These are phyloP conservation scores for Aethes cnicana DNA, from an alignment of 2,888 invertebrate species.

Conservation along the genomic window DNA sequence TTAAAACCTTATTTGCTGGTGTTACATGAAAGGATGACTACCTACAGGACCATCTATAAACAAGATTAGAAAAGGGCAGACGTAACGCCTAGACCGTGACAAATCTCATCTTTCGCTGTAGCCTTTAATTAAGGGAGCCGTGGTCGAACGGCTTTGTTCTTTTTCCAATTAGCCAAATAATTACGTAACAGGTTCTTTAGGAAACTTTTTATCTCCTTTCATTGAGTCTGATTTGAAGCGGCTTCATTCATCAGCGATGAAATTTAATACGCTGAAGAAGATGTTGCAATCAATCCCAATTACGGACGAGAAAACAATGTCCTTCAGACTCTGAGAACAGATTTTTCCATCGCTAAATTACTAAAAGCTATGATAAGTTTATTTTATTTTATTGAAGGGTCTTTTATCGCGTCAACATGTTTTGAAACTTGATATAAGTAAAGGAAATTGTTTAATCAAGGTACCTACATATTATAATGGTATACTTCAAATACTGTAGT, in stretches of 20 bases:
- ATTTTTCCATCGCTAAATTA: slow-evolving; percentile 2
- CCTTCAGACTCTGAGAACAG: neutral
- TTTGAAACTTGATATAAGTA: neutral
- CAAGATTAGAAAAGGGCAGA: neutral
- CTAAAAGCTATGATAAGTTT: slow-evolving; percentile 3
- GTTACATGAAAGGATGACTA: too few relatives aligned
- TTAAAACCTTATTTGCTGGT: too few relatives aligned
- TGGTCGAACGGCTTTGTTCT: neutral
- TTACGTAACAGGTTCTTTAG: neutral
- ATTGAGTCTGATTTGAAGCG: neutral
- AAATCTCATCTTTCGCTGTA: slow-evolving; percentile 4
- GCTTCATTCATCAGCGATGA: slow-evolving; percentile 21
- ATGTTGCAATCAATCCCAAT: slow-evolving; percentile 14
- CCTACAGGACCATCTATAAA: too few relatives aligned
- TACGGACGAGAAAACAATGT: slow-evolving; percentile 4
- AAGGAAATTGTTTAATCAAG: neutral
- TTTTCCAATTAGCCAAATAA: neutral
- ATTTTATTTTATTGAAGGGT: slow-evolving; percentile 10
- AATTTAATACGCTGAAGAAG: slow-evolving; percentile 18
- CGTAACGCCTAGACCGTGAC: neutral
- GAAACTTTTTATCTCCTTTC: neutral
- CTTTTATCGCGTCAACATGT: too few relatives aligned
- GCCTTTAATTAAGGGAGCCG: neutral
- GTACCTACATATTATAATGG: too few relatives aligned
- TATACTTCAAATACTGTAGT: too few relatives aligned